phyloP scores from a whole-genome alignment of 2,113 vertebrate species.

The Ochotona princeps region DNA sequence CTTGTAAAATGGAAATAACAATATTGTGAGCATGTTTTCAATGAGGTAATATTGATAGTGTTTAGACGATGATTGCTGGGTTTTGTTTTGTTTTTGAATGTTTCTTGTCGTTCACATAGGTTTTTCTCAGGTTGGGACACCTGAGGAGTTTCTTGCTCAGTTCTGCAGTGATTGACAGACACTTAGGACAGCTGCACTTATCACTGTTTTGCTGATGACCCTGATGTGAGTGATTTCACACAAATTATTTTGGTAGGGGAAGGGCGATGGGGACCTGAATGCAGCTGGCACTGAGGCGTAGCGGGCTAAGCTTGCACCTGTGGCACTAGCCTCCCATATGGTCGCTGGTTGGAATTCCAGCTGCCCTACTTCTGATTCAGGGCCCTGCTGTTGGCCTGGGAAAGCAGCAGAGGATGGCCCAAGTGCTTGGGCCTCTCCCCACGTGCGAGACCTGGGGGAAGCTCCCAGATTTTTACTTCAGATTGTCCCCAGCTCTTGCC shows the following conservation, averaged over 20 bases:
- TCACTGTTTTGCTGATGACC: background rate
- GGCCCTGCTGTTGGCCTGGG: too few species aligned
- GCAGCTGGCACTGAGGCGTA: too few species aligned
- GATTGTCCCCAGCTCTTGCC: too few species aligned
- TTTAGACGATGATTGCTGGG: background rate
- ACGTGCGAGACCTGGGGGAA: too few species aligned
- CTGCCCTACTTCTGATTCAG: too few species aligned
- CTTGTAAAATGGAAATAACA: conserved; percentile 3
- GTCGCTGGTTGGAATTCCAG: too few species aligned
- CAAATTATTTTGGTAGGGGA: background rate
- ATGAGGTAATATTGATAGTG: background rate
- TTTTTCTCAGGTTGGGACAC: background rate
- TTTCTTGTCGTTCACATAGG: background rate
- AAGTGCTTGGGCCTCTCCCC: too few species aligned
- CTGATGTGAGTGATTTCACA: background rate
- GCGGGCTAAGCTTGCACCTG: too few species aligned
- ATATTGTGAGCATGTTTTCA: background rate
- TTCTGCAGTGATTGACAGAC: background rate
- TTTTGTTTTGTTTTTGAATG: background rate
- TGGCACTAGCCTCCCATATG: too few species aligned
- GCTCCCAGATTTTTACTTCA: too few species aligned
- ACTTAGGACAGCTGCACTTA: background rate
- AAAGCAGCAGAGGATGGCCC: too few species aligned
- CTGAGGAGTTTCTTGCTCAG: background rate
- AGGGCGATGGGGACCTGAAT: background rate